These are phyloP conservation scores for Bombus fervidus DNA, from an alignment of 1,140 invertebrate genomes.

Conservation along the genomic window DNA sequence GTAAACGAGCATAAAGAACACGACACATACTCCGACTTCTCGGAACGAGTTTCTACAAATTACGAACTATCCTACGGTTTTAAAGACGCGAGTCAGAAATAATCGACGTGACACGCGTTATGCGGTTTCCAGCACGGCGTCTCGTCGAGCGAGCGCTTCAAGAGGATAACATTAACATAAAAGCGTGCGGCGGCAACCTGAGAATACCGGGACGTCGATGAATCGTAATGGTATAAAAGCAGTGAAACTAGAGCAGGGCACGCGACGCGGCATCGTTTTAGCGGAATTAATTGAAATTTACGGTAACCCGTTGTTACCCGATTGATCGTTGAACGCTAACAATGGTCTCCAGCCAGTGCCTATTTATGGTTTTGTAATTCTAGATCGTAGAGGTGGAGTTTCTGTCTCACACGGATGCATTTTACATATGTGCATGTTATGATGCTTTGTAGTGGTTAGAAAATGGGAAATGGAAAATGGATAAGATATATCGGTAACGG, in stretches of 20 bases:
- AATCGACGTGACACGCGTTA: neutral
- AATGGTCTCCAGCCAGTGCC: neutral
- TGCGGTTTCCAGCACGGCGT: too few species aligned
- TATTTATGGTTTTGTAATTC: conserved; percentile 35
- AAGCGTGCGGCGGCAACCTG: conserved; percentile 43
- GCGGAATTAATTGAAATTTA: conserved; percentile 62
- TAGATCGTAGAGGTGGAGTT: neutral
- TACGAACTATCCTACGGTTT: neutral
- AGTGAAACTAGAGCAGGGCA: conserved; percentile 48
- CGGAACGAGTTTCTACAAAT: neutral
- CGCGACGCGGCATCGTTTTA: conserved; percentile 48
- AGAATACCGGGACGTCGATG: conserved; percentile 34
- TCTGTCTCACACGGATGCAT: neutral
- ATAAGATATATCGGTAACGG: neutral
- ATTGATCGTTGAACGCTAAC: conserved; percentile 39
- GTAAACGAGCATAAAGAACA: neutral
- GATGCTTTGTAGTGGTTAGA: neutral
- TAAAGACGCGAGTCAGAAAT: neutral
- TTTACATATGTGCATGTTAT: neutral
- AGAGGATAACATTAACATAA: conserved; percentile 47
- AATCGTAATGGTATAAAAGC: conserved; percentile 47
- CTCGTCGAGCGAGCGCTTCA: neutral
- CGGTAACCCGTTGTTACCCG: conserved; percentile 27
- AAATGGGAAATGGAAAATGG: neutral
- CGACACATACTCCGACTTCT: too few species aligned